These are phyloP conservation scores for Dysdera silvatica DNA, from an alignment of 1,140 invertebrate genomes.

Conservation along the genomic window DNA sequence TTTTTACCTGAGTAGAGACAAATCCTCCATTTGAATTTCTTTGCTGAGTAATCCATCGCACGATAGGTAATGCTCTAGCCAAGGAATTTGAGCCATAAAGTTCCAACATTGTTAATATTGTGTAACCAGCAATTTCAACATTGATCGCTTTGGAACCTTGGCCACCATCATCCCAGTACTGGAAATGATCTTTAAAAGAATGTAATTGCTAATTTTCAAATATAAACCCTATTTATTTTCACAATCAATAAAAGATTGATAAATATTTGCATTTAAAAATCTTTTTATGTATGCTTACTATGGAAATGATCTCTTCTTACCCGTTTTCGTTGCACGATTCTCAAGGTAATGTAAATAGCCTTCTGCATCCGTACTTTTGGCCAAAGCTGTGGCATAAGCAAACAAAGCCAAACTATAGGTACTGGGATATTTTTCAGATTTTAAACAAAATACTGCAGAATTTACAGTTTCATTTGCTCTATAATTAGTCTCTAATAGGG, in stretches of 20 bases:
- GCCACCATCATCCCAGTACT: background rate
- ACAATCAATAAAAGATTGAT: no score
- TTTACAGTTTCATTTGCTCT: conserved; percentile 36
- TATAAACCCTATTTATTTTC: no score
- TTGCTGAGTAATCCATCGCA: conserved; percentile 64
- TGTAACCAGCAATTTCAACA: conserved; percentile 70
- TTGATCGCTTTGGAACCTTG: conserved; percentile 38
- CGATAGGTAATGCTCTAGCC: conserved; percentile 49
- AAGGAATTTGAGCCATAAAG: conserved; percentile 51
- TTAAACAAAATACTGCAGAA: conserved; percentile 54
- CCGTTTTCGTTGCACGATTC: conserved; percentile 16
- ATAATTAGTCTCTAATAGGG: conserved; percentile 54
- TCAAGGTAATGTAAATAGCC: conserved; percentile 1
- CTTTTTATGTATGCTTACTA: no score
- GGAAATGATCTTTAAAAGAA: background rate
- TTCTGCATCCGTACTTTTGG: background rate
- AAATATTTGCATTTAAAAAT: no score
- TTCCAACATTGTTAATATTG: conserved; percentile 55
- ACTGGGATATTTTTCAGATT: conserved; percentile 44
- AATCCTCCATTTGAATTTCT: conserved; percentile 70
- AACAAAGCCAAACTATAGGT: conserved; percentile 25
- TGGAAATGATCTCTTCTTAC: background rate
- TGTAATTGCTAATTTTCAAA: background rate
- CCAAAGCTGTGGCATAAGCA: conserved; percentile 15
- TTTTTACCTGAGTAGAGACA: conserved; percentile 52